Evolutionary conservation across 2,113 vertebrate species (phyloP).

Genomic region (Sander vitreus): DNA sequence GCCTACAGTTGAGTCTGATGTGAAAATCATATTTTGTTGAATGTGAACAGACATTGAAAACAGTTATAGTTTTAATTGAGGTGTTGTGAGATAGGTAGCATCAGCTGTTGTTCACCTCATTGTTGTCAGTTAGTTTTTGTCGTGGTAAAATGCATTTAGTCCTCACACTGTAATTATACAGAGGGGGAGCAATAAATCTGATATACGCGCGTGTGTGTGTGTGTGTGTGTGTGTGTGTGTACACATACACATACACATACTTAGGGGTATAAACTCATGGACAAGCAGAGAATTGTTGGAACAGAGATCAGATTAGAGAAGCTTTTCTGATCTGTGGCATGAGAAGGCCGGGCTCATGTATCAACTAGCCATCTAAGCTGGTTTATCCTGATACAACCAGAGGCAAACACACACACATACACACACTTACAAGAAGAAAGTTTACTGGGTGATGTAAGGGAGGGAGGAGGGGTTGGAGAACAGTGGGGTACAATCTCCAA

Average conservation of each 20-base stretch:
- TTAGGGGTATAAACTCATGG: conserved; percentile 70
- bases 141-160: conserved; percentile 58
- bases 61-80: conserved; percentile 61
- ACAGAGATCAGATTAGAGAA: conserved; percentile 83
- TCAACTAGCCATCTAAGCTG: conserved; percentile 82
- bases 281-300: conserved; percentile 70
- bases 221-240: too few relatives aligned
- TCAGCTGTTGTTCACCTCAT: conserved; percentile 66
- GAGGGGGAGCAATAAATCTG: conserved; percentile 60
- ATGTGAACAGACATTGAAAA: conserved; percentile 32
- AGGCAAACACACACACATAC: conserved; percentile 50
- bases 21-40: not conserved
- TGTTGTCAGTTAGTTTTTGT: conserved; percentile 72
- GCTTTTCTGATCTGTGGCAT: conserved; percentile 79
- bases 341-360: conserved; percentile 81
- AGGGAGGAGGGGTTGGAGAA: conserved; percentile 24
- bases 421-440: conserved; percentile 38
- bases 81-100: conserved; percentile 65
- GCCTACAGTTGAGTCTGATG: not conserved
- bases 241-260: conserved; percentile 31
- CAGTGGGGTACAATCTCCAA: conserved; percentile 56
- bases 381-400: conserved; percentile 75
- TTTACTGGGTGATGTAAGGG: conserved; percentile 50
- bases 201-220: not conserved
- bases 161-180: conserved; percentile 66